Evolutionary conservation across 2,888 invertebrate genomes (phyloP).

Genomic region (Amiota minor): DNA sequence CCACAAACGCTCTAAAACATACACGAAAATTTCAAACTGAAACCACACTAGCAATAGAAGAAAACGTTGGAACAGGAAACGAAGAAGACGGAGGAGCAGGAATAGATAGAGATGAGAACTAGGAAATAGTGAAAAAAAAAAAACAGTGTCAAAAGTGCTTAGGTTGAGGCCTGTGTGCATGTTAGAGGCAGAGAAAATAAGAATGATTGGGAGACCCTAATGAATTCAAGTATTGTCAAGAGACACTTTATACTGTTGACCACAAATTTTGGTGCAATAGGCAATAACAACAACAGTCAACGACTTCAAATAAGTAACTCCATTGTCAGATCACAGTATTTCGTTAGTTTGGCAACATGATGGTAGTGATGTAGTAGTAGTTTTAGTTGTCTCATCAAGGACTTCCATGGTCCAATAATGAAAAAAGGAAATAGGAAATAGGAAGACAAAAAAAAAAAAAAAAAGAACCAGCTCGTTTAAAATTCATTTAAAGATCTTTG

Average conservation of each 20-base stretch:
- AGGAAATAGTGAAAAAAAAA: constrained; percentile 9
- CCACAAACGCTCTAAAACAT: too few relatives aligned
- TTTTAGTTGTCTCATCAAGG: not conserved
- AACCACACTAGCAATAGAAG: too few relatives aligned
- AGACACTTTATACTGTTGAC: constrained; percentile 37
- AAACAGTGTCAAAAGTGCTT: constrained; percentile 12
- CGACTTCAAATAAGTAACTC: not conserved
- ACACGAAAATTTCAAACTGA: not conserved
- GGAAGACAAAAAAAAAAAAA: too few relatives aligned
- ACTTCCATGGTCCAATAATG: not conserved
- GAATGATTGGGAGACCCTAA: not conserved
- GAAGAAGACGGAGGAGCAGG: too few relatives aligned
- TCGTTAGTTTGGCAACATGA: too few relatives aligned
- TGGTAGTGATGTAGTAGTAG: not conserved
- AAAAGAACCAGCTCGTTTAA: constrained; percentile 8
- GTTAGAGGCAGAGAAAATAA: not conserved
- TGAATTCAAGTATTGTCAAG: constrained; percentile 6
- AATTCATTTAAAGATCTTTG: constrained; percentile 21
- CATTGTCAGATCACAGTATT: not conserved
- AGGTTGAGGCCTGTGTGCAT: not conserved
- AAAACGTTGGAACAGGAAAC: too few relatives aligned
- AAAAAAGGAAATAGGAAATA: not conserved
- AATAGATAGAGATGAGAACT: not conserved
- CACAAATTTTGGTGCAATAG: constrained; percentile 38
- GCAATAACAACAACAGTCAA: constrained; percentile 27